Evolutionary conservation across 2,113 vertebrate genomes (phyloP), one percentile per base, ranked within the genome.

Genomic region (Apteryx mantelli): DNA sequence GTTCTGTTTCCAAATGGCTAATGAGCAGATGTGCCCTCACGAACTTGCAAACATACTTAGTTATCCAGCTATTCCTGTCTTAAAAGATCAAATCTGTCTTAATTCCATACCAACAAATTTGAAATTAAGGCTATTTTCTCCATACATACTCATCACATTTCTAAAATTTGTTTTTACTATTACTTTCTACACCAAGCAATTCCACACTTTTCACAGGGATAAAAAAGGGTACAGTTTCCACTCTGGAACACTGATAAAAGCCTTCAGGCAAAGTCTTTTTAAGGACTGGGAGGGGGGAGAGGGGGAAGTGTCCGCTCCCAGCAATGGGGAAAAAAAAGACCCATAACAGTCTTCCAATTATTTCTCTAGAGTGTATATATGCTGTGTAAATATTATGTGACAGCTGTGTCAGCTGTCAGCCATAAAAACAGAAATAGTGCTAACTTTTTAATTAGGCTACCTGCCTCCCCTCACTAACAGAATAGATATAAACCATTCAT

Each of bases 141-240:
- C 65, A 92, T 13, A 52, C 1, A 4, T 50, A 46, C 1, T 52
- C 0, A 0, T 11, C 25, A 75, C 1, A 1, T 21, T 44, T 34
- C 61, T 65, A n/a, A 84, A 76, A 2, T 65, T 89, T 20, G 13
- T 61, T 91, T 88, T 75, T 69, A 60, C 73, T 61, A 65, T 18
- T 28, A 50, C 46, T 58, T 90, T 44, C 52, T 78, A 82, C 12
- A 52, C 18, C 16, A 94, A 93, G 38, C 16, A 6, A 36, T 21
- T 56, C 6, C 0, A 25, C 26, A 60, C 38, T 81, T 88, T 74
- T 81, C 60, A 70, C 13, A 52, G 11, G 24, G 13, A 80, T 70
- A 74, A 65, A 61, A 63, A 68, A 85, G 28, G 8, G 66, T 9
- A 68, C 24, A 64, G 24, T 50, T 80, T 74, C 52, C 34, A 69